phyloP scores from a whole-genome alignment of 2,113 vertebrate genomes.

The Daubentonia madagascariensis region DNA sequence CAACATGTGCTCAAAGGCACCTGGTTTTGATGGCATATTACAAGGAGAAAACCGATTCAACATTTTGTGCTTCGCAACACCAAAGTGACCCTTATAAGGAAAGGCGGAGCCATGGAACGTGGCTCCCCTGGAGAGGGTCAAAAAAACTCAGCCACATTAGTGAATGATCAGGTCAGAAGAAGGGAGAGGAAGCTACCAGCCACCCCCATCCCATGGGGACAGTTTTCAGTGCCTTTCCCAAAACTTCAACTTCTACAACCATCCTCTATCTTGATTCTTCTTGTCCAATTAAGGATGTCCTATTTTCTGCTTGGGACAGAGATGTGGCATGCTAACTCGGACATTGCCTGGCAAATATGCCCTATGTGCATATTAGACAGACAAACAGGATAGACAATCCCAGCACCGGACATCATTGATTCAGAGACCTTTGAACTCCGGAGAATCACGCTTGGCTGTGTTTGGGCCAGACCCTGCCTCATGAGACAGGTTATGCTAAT shows the following conservation, averaged over 20 bases:
- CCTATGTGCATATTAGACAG: neutral
- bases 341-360: neutral
- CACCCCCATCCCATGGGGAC: rapidly evolving
- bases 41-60: neutral
- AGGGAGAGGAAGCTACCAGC: neutral
- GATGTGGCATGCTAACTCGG: neutral
- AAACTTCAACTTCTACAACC: neutral
- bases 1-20: neutral
- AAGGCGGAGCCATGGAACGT: neutral
- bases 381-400: neutral
- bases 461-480: neutral
- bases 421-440: neutral
- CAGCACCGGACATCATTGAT: neutral
- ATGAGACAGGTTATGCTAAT: neutral
- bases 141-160: neutral
- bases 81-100: neutral
- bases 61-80: neutral
- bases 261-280: neutral
- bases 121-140: neutral
- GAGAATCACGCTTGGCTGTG: neutral
- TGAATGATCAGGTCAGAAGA: neutral
- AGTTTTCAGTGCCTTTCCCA: neutral
- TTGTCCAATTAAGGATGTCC: neutral
- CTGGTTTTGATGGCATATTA: neutral
- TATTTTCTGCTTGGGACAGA: neutral